These are phyloP conservation scores for Anseranas semipalmata DNA, from an alignment of 2,113 vertebrate species.

Conservation along the genomic window DNA sequence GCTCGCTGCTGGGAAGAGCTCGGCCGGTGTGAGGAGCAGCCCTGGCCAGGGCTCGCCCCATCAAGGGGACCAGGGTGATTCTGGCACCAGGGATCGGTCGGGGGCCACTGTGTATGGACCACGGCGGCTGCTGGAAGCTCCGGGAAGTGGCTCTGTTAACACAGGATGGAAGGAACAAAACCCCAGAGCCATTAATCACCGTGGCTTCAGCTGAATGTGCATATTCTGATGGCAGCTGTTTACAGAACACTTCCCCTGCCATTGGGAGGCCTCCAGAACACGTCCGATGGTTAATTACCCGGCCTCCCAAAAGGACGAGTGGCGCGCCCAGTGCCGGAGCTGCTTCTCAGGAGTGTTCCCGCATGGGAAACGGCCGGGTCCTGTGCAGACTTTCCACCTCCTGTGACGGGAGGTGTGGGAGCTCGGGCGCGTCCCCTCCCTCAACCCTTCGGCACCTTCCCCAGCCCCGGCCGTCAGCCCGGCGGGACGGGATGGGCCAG, in stretches of 20 bases:
- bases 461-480: fast-evolving
- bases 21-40: not conserved
- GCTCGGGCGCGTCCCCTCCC: fast-evolving
- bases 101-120: not conserved
- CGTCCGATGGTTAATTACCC: not conserved
- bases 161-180: conserved; percentile 45
- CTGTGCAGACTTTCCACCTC: fast-evolving
- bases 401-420: not conserved
- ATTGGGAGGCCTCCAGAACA: not conserved
- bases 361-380: not conserved
- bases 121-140: fast-evolving
- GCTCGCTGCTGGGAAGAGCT: not conserved
- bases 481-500: not conserved
- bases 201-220: not conserved
- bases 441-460: not conserved
- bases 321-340: not conserved
- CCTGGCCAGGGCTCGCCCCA: not conserved
- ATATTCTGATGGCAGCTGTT: not conserved
- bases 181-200: conserved; percentile 12
- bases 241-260: conserved; percentile 41
- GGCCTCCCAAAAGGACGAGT: not conserved
- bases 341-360: not conserved
- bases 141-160: conserved; percentile 2
- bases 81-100: fast-evolving
- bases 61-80: not conserved